Percentiles rank a stretch among this genome's conserved stretches.
These are phyloP conservation scores for Leiothrix lutea DNA, from an alignment of 2,113 vertebrate genomes.

Conservation along the genomic window DNA sequence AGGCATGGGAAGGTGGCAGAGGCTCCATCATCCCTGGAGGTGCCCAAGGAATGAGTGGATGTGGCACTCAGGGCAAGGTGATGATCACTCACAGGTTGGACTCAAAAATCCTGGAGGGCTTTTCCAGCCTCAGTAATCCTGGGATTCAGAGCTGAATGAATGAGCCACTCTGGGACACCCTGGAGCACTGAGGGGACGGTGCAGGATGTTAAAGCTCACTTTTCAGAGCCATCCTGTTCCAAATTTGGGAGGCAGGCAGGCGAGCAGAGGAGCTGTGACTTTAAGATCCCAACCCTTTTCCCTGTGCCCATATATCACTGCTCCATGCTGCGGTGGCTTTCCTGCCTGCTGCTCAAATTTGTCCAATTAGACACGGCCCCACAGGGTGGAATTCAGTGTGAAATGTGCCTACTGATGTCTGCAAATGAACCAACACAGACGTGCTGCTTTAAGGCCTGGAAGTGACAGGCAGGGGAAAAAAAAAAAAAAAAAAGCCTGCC, in stretches of 20 bases:
- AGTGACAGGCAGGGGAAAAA: conserved; percentile 40
- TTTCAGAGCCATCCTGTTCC: background rate
- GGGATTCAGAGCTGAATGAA: background rate
- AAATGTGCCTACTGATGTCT: conserved; percentile 83
- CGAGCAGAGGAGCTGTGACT: conserved; percentile 33
- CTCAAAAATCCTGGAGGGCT: background rate
- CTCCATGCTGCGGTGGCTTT: conserved; percentile 75
- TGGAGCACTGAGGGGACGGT: accelerated
- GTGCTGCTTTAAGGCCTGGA: conserved; percentile 65
- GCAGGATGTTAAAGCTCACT: background rate
- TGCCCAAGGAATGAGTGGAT: background rate
- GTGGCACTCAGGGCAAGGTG: background rate
- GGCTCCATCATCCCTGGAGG: background rate
- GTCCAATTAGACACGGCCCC: conserved; percentile 95
- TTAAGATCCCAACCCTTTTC: conserved; percentile 51
- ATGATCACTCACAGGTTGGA: background rate
- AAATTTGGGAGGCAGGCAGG: background rate
- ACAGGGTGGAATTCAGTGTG: conserved; percentile 86
- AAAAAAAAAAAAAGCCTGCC: background rate
- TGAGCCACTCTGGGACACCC: background rate
- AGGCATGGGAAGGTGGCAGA: background rate
- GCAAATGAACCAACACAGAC: conserved; percentile 79
- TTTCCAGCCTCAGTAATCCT: background rate
- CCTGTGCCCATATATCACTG: conserved; percentile 82
- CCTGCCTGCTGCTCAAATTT: conserved; percentile 96